Conservation (phyloP, 2,797 vertebrate genomes). For the Acropternis orthonyx region DNA sequence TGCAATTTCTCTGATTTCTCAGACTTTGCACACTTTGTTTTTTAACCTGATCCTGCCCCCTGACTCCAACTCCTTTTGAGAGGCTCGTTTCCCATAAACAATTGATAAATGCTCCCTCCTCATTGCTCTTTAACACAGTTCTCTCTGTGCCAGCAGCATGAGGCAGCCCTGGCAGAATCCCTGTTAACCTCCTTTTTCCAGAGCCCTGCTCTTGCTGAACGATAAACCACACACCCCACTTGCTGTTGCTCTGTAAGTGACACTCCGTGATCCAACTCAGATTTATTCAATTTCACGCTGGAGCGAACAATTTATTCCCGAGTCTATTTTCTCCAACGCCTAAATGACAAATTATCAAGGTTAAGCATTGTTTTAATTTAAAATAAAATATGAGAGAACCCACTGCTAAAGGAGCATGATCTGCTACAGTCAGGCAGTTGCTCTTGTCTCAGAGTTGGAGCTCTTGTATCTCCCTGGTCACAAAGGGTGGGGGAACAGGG, state of each 20-base stretch:
- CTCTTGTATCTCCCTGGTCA: background rate
- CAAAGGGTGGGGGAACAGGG: background rate
- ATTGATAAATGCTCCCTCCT: background rate
- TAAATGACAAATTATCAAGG: constrained; percentile 43
- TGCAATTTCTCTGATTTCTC: background rate
- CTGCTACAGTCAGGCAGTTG: background rate
- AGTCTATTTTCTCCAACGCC: background rate
- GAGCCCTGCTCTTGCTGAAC: constrained; percentile 40
- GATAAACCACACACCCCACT: constrained; percentile 27
- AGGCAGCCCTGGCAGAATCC: constrained; percentile 18
- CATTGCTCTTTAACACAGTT: background rate
- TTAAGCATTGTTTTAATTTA: constrained; percentile 58
- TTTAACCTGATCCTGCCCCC: background rate
- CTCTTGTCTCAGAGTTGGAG: fast-evolving
- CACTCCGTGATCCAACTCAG: constrained; percentile 18
- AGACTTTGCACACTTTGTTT: background rate
- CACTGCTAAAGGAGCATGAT: background rate
- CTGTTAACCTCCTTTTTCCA: constrained; percentile 50
- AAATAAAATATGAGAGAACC: background rate
- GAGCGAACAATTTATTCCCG: constrained; percentile 39
- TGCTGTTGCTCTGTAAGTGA: constrained; percentile 32
- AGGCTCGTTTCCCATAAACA: background rate
- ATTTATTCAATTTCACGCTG: constrained; percentile 60
- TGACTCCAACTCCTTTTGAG: background rate
- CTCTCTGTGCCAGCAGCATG: background rate